A percentile compares a stretch with the other conserved stretches of the same genome.
phyloP scores from a whole-genome alignment of 2,888 invertebrate species.

The Oegoconia quadripuncta region DNA sequence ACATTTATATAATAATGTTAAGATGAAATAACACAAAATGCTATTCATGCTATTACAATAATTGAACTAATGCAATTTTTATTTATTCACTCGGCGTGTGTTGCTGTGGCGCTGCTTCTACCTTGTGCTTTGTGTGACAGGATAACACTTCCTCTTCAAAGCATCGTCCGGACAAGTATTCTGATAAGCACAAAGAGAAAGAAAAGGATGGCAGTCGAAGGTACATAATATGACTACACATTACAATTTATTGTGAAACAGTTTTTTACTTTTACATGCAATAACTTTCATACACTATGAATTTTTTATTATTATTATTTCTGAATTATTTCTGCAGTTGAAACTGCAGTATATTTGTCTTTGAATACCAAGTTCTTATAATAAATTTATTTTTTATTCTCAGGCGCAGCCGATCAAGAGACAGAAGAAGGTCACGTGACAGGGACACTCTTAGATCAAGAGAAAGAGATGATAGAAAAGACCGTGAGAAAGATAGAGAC shows the following conservation, averaged over 20 bases:
- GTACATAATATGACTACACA: slow-evolving; percentile 35
- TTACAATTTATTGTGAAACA: not conserved
- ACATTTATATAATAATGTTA: slow-evolving; percentile 23
- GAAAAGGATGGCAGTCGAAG: slow-evolving; percentile 61
- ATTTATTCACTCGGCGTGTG: slow-evolving; percentile 79
- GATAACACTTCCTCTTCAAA: slow-evolving; percentile 77
- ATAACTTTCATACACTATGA: too few species aligned
- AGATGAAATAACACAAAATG: slow-evolving; percentile 56
- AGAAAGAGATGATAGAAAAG: slow-evolving; percentile 61
- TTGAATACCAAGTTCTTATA: not conserved
- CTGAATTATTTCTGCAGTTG: not conserved
- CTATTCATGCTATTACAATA: slow-evolving; percentile 50
- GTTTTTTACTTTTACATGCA: too few species aligned
- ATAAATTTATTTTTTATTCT: not conserved
- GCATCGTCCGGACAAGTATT: slow-evolving; percentile 77
- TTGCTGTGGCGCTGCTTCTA: slow-evolving; percentile 80
- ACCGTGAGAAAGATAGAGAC: slow-evolving; percentile 40
- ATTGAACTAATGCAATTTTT: slow-evolving; percentile 73
- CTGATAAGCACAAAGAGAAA: slow-evolving; percentile 74
- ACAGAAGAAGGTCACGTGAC: slow-evolving; percentile 44
- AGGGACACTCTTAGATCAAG: slow-evolving; percentile 27
- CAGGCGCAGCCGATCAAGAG: slow-evolving; percentile 49
- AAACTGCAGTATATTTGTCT: not conserved
- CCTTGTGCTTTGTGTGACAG: slow-evolving; percentile 81
- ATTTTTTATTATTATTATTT: too few species aligned